Base-by-base conservation (phyloP, 2,113 vertebrate species). In the Limanda limanda region DNA sequence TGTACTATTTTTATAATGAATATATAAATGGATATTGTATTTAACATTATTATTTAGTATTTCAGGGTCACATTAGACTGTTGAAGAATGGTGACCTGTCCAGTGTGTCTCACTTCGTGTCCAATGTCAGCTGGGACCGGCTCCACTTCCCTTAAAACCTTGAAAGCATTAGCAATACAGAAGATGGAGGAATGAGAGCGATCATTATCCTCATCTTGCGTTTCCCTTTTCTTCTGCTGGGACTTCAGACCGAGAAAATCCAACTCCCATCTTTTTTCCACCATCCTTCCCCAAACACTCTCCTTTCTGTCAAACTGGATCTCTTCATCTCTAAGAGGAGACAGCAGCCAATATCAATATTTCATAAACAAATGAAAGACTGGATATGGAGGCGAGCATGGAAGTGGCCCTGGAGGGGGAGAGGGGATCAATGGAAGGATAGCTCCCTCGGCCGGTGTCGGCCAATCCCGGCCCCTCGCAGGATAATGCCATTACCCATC, bases 271-370 rank as follows among this genome's bases (percentile, higher is more conserved):
- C 18, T 37, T 71, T 71, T 69, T 42, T 51, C 40, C 61, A 65
- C 48, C 52, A 10, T 21, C 52, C 45, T 18, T 54, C 24, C 24
- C 37, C 12, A 27, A 40, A 60, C 7, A 1, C 24, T 55, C 68
- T 52, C 17, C 47, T 75, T 54, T 70, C 69, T 78, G 83, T 74
- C 74, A 56, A 24, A 18, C 51, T n/a, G 45, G 57, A 76, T 75
- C 62, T 69, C 37, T 72, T 60, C 59, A 10, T 79, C 74, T 86
- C 74, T 45, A 61, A 84, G 47, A 90, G 78, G 69, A 91, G 86
- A 82, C 57, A 88, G 83, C 85, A 87, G 89, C 89, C 88, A 91
- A 87, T 92, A 94, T 95, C 91, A 95, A 95, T 95, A 95, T 95
- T 94, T 94, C 85, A 94, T 94, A 92, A 93, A 93, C 90, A 92